These are phyloP conservation scores for Tetragonula clypearis DNA, from an alignment of 1,140 invertebrate species.

Conservation along the genomic window DNA sequence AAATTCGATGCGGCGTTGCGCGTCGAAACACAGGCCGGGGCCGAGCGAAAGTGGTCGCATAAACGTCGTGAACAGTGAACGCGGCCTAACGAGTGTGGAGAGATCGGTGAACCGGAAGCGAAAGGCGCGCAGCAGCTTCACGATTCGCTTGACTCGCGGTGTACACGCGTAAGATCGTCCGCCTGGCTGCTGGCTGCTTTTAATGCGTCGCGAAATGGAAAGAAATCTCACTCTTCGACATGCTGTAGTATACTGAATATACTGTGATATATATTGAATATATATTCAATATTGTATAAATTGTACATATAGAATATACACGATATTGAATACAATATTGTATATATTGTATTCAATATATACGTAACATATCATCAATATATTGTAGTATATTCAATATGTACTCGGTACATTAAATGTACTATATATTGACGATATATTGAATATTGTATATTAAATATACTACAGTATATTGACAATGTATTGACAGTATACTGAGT, in stretches of 20 bases:
- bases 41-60: conserved; percentile 63
- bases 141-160: conserved; percentile 61
- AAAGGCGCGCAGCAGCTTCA: conserved; percentile 64
- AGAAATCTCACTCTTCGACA: conserved; percentile 43
- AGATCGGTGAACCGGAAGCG: conserved; percentile 69
- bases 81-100: conserved; percentile 64
- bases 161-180: conserved; percentile 52
- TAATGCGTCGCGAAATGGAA: conserved; percentile 54
- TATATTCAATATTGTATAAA: too few relatives aligned
- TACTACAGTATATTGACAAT: too few relatives aligned
- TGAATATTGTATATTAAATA: too few relatives aligned
- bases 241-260: background rate
- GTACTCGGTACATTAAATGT: too few relatives aligned
- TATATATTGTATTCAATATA: too few relatives aligned
- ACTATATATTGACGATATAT: too few relatives aligned
- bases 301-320: too few relatives aligned
- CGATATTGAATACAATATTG: too few relatives aligned
- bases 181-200: conserved; percentile 40
- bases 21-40: background rate
- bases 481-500: too few relatives aligned
- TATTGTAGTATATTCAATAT: too few relatives aligned
- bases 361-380: too few relatives aligned
- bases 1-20: conserved; percentile 37
- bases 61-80: conserved; percentile 58
- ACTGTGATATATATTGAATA: too few relatives aligned